Evolutionary conservation across 2,113 vertebrate genomes (phyloP).

Genomic region (Coptodon bakossiorum): DNA sequence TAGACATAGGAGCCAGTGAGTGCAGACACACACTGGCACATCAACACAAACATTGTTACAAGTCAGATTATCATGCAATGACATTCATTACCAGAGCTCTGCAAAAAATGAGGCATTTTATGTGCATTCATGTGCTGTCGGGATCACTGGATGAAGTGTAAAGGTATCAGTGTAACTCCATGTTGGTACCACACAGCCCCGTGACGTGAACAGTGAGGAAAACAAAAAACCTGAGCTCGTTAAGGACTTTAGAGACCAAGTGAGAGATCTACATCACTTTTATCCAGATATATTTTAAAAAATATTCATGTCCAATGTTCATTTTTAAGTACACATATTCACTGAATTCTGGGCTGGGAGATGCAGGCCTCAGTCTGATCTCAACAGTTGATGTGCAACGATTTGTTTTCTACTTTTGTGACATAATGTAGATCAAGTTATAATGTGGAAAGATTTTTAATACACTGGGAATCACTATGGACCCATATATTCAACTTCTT

Average conservation of each 20-base stretch:
- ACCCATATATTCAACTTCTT: not conserved
- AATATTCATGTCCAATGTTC: not conserved
- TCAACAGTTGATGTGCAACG: not conserved
- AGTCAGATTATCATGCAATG: conserved; percentile 17
- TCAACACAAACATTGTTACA: not conserved
- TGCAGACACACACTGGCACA: not conserved
- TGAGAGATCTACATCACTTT: not conserved
- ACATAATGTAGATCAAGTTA: not conserved
- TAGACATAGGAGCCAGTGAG: not conserved
- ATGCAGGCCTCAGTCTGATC: not conserved
- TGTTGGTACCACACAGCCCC: not conserved
- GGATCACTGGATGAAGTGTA: not conserved
- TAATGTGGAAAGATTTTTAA: not conserved
- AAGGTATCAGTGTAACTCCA: not conserved
- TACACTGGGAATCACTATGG: not conserved
- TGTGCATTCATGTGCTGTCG: conserved; percentile 47
- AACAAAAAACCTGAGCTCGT: not conserved
- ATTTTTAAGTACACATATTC: not conserved
- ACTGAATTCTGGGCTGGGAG: not conserved
- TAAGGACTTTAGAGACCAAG: not conserved
- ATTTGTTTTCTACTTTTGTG: not conserved
- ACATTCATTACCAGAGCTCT: not conserved
- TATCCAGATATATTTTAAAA: not conserved
- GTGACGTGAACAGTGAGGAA: not conserved
- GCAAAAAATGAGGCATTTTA: conserved; percentile 4